A percentile compares a stretch with the other conserved stretches of the same genome.
Conservation (phyloP, 2,797 vertebrate genomes). For the Phrynocephalus forsythii region DNA sequence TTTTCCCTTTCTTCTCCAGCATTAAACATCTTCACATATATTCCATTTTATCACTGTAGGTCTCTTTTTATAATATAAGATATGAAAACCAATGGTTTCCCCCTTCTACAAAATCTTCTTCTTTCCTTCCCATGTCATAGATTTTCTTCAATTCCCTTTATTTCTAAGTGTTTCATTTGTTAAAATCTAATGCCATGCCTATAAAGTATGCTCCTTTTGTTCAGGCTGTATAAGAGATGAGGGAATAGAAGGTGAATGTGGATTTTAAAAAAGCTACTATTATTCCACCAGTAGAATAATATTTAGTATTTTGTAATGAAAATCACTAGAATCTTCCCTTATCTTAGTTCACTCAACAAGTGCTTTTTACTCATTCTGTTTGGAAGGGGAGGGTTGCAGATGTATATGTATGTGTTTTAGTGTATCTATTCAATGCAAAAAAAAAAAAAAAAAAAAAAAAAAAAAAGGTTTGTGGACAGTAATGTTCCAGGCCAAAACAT, state of each 20-base stretch:
- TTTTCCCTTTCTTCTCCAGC: no score
- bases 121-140: background rate
- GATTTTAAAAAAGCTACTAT: background rate
- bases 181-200: background rate
- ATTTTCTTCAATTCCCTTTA: background rate
- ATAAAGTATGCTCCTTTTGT: background rate
- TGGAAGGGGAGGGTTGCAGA: background rate
- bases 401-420: background rate
- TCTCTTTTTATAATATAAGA: no score
- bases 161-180: background rate
- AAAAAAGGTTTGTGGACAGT: background rate
- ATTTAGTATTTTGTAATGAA: slow-evolving; percentile 1
- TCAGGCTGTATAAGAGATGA: background rate
- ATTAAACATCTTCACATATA: no score
- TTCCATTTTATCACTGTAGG: no score
- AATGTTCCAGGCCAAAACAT: background rate
- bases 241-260: background rate
- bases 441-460: background rate
- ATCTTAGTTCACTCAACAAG: no score
- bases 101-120: background rate
- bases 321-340: background rate
- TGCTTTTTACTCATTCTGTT: background rate
- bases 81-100: background rate
- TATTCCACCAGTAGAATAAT: background rate
- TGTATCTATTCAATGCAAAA: background rate